Conservation (phyloP, 2,888 invertebrate species). For the Plagodis dolabraria region DNA sequence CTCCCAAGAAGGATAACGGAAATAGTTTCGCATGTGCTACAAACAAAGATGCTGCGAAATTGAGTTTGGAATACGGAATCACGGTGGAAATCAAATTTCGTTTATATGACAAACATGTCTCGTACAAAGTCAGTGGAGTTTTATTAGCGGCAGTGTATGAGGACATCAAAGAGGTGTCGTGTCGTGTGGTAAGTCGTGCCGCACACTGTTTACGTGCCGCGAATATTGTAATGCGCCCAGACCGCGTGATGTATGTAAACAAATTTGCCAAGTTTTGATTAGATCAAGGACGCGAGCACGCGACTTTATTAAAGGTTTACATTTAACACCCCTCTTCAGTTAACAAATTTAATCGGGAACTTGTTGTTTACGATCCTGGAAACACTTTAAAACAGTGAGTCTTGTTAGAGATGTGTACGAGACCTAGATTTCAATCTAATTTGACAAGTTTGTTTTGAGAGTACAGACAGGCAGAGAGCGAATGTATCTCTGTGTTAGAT, state of each 20-base stretch:
- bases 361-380: conserved; percentile 34
- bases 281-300: conserved; percentile 67
- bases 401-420: conserved; percentile 24
- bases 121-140: conserved; percentile 62
- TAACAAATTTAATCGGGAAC: conserved; percentile 39
- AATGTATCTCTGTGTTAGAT: conserved; percentile 2
- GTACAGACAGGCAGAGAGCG: conserved; percentile 4
- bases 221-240: conserved; percentile 64
- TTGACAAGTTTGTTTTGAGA: conserved; percentile 24
- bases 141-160: conserved; percentile 67
- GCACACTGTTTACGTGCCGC: conserved; percentile 71
- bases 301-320: conserved; percentile 62
- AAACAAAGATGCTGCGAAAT: conserved; percentile 61
- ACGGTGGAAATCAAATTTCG: conserved; percentile 66
- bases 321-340: conserved; percentile 32
- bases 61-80: conserved; percentile 63
- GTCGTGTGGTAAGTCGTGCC: conserved; percentile 44
- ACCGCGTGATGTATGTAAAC: conserved; percentile 72
- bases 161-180: conserved; percentile 75
- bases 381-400: conserved; percentile 26
- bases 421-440: conserved; percentile 25
- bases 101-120: conserved; percentile 71
- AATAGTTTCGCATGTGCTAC: conserved; percentile 57
- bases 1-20: conserved; percentile 45
- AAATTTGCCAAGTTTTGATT: conserved; percentile 81